Base-by-base conservation (phyloP, 2,888 invertebrate genomes). In the Xanthorhoe spadicearia region DNA sequence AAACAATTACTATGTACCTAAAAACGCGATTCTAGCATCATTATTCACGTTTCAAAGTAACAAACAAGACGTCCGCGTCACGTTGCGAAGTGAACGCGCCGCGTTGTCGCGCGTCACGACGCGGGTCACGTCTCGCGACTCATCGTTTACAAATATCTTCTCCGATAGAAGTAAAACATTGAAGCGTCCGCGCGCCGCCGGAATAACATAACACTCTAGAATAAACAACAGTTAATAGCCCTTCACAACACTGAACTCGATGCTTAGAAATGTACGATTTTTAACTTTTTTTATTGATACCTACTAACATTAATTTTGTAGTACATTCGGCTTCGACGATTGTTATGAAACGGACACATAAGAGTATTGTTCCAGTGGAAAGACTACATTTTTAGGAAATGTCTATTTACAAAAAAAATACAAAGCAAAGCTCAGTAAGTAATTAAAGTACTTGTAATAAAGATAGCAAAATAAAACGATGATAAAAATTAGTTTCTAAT, bases 141-240 rank as follows among this genome's bases (percentile, higher is more conserved):
- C 64, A 64, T 59, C 64, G 64, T 49, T 59, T 59, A 54, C 64
- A 64, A 64, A 64, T 64, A 64, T 49, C 35, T 64, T 28, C 50
- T 19, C 51, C 28, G 49, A 54, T 54, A 54, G n/a, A 54, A 62
- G 56, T 53, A 18, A 56, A 62, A 56, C 62, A 51, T 53, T 10
- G 48, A 52, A 46, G 52, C 43, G 28, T 38, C 46, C 46, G 63
- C 56, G 38, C 48, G 56, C 43, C 28, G 56, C 38, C n/a, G 48
- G 15, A 48, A 64, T 49, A 61, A 63, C 5, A 32, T 49, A 61
- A 53, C 18, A 13, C 18, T 10, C 49, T 19, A 13, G 50, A 46
- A 46, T 46, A 28, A 15, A 23, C 19, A 46, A n/a, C 23, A 56
- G 56, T 56, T n/a, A 13, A 28, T 13, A 32, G 8, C 8, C 3